Evolutionary conservation across 2,113 vertebrate species (phyloP), one percentile per base, ranked within the genome.

Genomic region (Pandion haliaetus): DNA sequence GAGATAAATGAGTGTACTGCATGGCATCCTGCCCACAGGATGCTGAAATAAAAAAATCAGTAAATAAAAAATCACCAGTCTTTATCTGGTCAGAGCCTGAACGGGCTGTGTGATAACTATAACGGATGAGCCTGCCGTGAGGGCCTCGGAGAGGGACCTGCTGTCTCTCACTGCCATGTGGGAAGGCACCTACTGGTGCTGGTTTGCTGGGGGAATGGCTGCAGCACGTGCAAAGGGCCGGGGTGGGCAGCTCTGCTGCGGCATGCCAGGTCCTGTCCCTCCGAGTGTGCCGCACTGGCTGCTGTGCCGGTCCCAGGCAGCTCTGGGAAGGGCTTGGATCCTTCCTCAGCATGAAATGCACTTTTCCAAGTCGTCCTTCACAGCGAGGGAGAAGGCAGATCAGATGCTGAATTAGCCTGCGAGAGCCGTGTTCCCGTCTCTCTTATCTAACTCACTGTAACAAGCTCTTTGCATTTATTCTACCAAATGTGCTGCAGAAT

Each of bases 401-500:
- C 96, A 82, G 76, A 80, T 95, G 94, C 95, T 6, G 95, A 95
- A 98, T 97, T 96, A 98, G 97, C 83, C 95, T 97, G 97, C 66
- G 5, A 96, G 94, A 96, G 97, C 94, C 65, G 70, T 66, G 95
- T 96, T 96, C 95, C 96, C 94, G 77, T 96, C 95, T 87, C 96
- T 97, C 98, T 98, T 98, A 98, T 98, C 98, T 98, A 85, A 98
- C 97, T 96, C 97, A 88, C 97, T 86, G 97, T 95, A 98, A 98
- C 98, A 98, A 97, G 98, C 97, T 95, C 97, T 98, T 98, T 98
- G 98, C 98, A 98, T 98, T 98, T 98, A 98, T 97, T 98, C 97
- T 96, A 98, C 97, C 98, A 97, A 97, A 98, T 98, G 97, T 98
- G 98, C 96, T 97, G 98, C 97, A 91, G 96, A 98, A 98, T 97